These are phyloP conservation scores for Geopemphigus sp. DNA, from an alignment of 1,140 invertebrate genomes.

Conservation along the genomic window DNA sequence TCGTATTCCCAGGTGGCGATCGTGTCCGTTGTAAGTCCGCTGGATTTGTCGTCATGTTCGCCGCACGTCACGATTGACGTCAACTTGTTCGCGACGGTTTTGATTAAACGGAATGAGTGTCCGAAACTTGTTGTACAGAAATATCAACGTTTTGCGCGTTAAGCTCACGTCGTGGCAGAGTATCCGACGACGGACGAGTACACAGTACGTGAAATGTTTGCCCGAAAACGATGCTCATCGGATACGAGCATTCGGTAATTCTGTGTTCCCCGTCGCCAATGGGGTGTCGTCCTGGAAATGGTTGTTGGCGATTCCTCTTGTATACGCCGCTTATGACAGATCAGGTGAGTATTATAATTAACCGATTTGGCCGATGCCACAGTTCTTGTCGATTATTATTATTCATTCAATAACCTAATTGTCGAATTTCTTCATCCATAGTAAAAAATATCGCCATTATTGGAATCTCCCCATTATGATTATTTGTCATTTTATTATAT, in stretches of 20 bases:
- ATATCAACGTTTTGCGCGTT: not conserved
- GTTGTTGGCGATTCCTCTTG: conserved; percentile 5
- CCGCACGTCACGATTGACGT: too few relatives aligned
- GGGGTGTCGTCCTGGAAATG: conserved; percentile 1
- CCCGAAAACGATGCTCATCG: not conserved
- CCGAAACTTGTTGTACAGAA: not conserved
- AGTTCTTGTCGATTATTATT: too few relatives aligned
- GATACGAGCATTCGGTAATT: not conserved
- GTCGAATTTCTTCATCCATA: too few relatives aligned
- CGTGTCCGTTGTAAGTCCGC: too few relatives aligned
- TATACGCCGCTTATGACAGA: not conserved
- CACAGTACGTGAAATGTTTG: not conserved
- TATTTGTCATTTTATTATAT: not conserved
- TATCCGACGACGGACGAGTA: not conserved
- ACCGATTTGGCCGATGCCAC: too few relatives aligned
- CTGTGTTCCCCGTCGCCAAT: not conserved
- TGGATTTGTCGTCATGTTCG: too few relatives aligned
- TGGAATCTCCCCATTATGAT: not conserved
- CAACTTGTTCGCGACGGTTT: too few relatives aligned
- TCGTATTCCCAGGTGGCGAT: too few relatives aligned
- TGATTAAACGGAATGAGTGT: not conserved
- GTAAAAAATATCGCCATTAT: not conserved
- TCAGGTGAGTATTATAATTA: not conserved
- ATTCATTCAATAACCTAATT: too few relatives aligned
- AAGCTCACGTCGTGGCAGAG: not conserved